Percentiles rank a stretch among this genome's conserved stretches.
Conservation (phyloP, 2,888 invertebrate species). For the Cecidostiba fungosa region DNA sequence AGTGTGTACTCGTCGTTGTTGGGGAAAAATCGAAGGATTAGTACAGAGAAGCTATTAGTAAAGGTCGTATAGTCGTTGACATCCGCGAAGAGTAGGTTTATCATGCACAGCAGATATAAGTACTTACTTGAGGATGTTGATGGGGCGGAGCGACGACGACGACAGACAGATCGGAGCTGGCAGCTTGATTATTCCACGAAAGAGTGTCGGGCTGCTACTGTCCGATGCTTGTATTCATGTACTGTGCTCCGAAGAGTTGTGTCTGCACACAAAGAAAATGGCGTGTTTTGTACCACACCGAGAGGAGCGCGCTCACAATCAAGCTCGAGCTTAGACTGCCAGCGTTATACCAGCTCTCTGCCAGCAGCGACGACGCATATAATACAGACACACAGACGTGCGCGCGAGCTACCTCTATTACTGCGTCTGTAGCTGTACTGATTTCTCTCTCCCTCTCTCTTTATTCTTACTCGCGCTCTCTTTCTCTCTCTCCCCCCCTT, state of each 20-base stretch:
- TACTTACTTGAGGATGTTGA: not conserved
- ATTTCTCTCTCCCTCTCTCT: not conserved
- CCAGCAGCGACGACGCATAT: not conserved
- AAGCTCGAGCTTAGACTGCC: slow-evolving; percentile 10
- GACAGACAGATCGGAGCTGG: not conserved
- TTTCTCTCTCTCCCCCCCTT: not conserved
- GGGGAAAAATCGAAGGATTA: slow-evolving; percentile 5
- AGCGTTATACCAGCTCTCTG: not conserved
- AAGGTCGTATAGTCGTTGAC: slow-evolving; percentile 7
- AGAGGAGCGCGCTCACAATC: slow-evolving; percentile 39
- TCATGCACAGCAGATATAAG: no score
- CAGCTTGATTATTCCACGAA: not conserved
- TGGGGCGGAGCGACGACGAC: not conserved
- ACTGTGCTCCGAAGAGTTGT: slow-evolving; percentile 26
- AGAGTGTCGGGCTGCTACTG: not conserved
- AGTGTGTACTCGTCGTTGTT: no score
- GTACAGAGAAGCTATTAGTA: not conserved
- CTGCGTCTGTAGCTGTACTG: not conserved
- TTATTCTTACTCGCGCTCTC: not conserved
- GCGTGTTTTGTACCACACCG: slow-evolving; percentile 49
- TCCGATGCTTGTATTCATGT: not conserved
- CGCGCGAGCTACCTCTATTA: not conserved
- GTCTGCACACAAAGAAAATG: slow-evolving; percentile 61
- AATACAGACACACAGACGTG: not conserved
- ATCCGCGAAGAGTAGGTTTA: no score